Conservation (phyloP, 1,140 invertebrate genomes). For the Lordiphosa mommai region DNA sequence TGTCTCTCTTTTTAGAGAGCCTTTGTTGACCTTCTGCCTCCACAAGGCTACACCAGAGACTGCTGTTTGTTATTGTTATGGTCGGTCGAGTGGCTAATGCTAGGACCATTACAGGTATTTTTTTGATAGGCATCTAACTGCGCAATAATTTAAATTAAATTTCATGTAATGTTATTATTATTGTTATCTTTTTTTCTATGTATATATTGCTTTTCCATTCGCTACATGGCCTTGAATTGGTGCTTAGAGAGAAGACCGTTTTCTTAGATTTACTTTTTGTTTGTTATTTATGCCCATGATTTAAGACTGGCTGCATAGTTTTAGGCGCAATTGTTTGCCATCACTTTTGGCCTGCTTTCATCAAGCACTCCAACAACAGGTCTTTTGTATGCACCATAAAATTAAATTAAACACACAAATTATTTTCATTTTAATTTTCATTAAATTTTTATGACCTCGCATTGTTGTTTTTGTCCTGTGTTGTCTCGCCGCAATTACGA, state of each 20-base stretch:
- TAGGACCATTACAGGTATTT: conserved; percentile 59
- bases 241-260: neutral
- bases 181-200: conserved; percentile 53
- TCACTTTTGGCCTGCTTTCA: conserved; percentile 34
- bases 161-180: conserved; percentile 72
- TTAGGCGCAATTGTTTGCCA: conserved; percentile 49
- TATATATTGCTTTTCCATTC: conserved; percentile 67
- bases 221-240: conserved; percentile 12
- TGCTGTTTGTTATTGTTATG: conserved; percentile 15
- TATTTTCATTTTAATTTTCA: conserved; percentile 77
- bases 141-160: conserved; percentile 76
- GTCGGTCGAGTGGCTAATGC: conserved; percentile 34
- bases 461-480: conserved; percentile 34
- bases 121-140: conserved; percentile 58
- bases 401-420: conserved; percentile 76
- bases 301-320: conserved; percentile 71
- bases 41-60: neutral
- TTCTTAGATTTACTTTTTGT: neutral
- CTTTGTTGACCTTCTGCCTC: conserved; percentile 24
- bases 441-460: conserved; percentile 67
- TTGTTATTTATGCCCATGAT: conserved; percentile 62
- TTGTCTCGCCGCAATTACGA: conserved; percentile 70
- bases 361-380: conserved; percentile 22
- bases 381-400: conserved; percentile 49
- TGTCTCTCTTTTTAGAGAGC: conserved; percentile 11